A percentile compares a stretch with the other conserved stretches of the same genome.
Conservation (phyloP, 2,113 vertebrate species). For the Gnathonemus echidnorhynchus region DNA sequence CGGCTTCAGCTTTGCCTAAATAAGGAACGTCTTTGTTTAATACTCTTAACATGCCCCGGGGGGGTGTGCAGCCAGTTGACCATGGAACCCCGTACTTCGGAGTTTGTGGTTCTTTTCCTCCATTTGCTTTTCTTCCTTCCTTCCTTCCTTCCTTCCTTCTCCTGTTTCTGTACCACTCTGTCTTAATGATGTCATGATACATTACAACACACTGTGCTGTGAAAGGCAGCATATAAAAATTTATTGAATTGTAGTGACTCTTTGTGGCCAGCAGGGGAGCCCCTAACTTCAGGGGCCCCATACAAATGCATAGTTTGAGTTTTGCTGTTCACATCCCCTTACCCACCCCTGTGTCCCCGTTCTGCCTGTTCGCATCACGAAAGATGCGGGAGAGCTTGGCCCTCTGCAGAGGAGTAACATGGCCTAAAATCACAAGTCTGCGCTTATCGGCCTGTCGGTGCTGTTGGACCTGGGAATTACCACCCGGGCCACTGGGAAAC, state of each 20-base stretch:
- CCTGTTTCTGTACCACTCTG: background rate
- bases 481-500: conserved; percentile 50
- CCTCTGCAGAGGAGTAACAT: conserved; percentile 24
- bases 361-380: background rate
- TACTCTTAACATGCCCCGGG: background rate
- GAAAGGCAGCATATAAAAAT: background rate
- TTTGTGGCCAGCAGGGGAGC: background rate
- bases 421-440: conserved; percentile 38
- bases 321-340: background rate
- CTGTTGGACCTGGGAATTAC: conserved; percentile 48
- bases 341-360: background rate
- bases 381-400: background rate
- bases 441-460: conserved; percentile 46
- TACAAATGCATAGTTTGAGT: background rate
- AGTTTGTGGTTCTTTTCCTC: background rate
- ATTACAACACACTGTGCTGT: background rate
- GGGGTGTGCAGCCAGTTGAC: background rate
- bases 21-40: background rate
- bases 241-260: background rate
- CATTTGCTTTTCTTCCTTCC: background rate
- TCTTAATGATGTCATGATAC: background rate
- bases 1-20: background rate
- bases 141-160: background rate
- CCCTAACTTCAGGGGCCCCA: background rate
- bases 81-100: background rate